Base-by-base conservation (phyloP, 2,888 invertebrate genomes). In the Dendrolimus houi region DNA sequence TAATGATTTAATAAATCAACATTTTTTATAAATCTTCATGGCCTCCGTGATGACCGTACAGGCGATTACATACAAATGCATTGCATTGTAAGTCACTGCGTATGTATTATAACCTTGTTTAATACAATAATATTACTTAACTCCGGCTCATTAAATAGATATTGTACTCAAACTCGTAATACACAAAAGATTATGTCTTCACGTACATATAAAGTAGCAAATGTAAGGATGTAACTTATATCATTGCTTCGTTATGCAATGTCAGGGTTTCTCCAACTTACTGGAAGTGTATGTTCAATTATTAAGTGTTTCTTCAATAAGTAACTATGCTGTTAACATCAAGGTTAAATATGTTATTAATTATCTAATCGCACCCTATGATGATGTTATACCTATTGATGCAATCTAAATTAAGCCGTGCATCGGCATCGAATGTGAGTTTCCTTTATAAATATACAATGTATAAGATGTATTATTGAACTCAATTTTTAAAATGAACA, bases 181-280 rank as follows among this genome's bases (percentile, higher is more conserved):
- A 47, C 12, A 47, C 47, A 47, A 47, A 47, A 47, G 47, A 47
- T 47, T 47, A 47, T 47, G 47, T 47, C 47, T 47, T 10, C 1
- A 8, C 12, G 47, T 47, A 9, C 12, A 6, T 47, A 47, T 47
- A 47, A 47, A 47, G 47, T 12, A 47, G 47, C 47, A 47, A 8
- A 47, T 47, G 12, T 12, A 12, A 47, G 47, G 9, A 47, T 47
- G 9, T 12, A 47, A 12, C 47, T 47, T 47, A 47, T 47, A 47
- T 47, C 12, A 47, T 47, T 47, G 12, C 47, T 10, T 65, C 60
- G 61, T 58, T 67, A 68, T 64, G 58, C 59, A 59, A 52, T 60
- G 59, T 63, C 65, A 67, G 65, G 67, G 47, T 9, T 47, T 47
- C 47, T 47, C 63, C 63, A 29, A 29, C 29, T 29, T 29, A 29